A percentile compares a stretch with the other conserved stretches of the same genome.
These are phyloP conservation scores for Catostomus latipinnis DNA, from an alignment of 2,797 vertebrate genomes.

Conservation along the genomic window DNA sequence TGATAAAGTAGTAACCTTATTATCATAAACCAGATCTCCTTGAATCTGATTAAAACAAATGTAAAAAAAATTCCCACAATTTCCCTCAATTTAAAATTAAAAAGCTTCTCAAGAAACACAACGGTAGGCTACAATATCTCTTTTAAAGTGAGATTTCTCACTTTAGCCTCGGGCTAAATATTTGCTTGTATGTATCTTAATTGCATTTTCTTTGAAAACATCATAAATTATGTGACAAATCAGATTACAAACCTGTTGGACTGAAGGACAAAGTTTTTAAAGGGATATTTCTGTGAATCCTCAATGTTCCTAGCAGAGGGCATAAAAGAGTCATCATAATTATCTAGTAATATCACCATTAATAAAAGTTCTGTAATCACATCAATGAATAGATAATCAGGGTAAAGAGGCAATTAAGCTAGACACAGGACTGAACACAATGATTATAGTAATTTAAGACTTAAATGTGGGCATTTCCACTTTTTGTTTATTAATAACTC, in stretches of 20 bases:
- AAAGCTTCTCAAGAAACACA: no score
- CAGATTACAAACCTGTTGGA: constrained; percentile 88
- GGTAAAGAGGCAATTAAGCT: constrained; percentile 11
- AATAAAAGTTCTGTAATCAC: constrained; percentile 9
- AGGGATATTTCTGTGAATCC: constrained; percentile 86
- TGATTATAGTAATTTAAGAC: constrained; percentile 8
- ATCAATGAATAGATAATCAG: constrained; percentile 4
- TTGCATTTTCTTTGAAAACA: not conserved
- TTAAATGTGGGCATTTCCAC: not conserved
- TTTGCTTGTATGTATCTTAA: not conserved
- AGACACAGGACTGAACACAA: not conserved
- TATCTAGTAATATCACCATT: constrained; percentile 34
- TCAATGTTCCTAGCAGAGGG: constrained; percentile 86
- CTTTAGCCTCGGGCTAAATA: not conserved
- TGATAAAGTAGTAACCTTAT: not conserved
- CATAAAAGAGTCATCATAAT: constrained; percentile 58
- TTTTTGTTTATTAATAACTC: not conserved
- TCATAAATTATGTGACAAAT: not conserved
- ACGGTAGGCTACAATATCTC: not conserved
- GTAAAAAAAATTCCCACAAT: not conserved
- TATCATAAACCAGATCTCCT: not conserved
- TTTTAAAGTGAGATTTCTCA: not conserved
- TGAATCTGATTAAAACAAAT: not conserved
- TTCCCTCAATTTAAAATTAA: not conserved
- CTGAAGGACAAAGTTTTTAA: constrained; percentile 85